These are phyloP conservation scores for Takifugu flavidus DNA, from an alignment of 2,113 vertebrate species.

Conservation along the genomic window DNA sequence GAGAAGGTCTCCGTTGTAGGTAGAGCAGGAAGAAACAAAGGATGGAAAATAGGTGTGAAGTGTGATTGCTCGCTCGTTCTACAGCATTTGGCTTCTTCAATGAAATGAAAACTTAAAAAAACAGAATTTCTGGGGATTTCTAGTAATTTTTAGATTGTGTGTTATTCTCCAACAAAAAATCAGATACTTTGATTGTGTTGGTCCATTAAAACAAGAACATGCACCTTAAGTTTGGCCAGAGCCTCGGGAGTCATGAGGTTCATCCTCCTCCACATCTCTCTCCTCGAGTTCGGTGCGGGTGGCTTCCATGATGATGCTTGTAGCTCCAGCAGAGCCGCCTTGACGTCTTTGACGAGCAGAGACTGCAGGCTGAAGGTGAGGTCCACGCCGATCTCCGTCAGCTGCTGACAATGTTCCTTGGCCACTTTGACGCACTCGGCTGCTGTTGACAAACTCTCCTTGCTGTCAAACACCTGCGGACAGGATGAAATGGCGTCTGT, in stretches of 20 bases:
- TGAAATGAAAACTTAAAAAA: too few relatives aligned
- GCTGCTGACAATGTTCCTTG: constrained; percentile 92
- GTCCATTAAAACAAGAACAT: neutral
- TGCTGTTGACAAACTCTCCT: constrained; percentile 93
- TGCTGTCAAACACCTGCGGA: constrained; percentile 88
- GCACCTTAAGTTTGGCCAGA: constrained; percentile 87
- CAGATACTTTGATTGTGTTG: too few relatives aligned
- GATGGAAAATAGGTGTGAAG: too few relatives aligned
- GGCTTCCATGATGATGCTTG: constrained; percentile 95
- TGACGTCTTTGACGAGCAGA: constrained; percentile 91
- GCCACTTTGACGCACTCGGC: constrained; percentile 96
- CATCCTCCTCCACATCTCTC: constrained; percentile 98
- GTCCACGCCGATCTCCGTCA: constrained; percentile 93
- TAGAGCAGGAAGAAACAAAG: too few relatives aligned
- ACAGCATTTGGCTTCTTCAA: too few relatives aligned
- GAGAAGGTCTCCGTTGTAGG: too few relatives aligned
- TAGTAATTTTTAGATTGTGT: too few relatives aligned
- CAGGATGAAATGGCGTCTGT: too few relatives aligned
- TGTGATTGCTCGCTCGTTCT: too few relatives aligned
- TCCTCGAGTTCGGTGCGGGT: constrained; percentile 99
- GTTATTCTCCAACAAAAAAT: neutral
- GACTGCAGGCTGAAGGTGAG: constrained; percentile 94
- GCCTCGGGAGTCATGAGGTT: constrained; percentile 98
- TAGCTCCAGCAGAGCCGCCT: constrained; percentile 87
- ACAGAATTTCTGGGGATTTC: too few relatives aligned